These are phyloP conservation scores for Microtus californicus DNA, from an alignment of 2,797 vertebrate genomes.

Conservation along the genomic window DNA sequence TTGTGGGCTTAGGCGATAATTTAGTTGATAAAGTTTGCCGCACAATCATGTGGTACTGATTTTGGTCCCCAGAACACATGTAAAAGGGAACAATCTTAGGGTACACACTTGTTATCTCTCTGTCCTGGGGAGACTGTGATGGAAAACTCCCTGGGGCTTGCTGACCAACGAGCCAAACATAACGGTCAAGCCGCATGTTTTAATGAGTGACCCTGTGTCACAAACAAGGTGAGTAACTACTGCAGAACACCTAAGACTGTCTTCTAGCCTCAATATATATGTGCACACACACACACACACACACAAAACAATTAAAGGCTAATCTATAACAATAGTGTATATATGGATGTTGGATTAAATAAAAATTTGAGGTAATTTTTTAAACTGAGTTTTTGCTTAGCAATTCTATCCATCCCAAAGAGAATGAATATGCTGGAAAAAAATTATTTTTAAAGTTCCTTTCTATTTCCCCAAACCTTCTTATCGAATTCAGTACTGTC, in stretches of 20 bases:
- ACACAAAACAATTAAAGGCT: not conserved
- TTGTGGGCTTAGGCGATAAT: rapidly evolving
- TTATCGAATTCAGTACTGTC: not conserved
- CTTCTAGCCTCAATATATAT: not conserved
- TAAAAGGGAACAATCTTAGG: not conserved
- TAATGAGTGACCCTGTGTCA: not conserved
- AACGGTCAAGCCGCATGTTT: not conserved
- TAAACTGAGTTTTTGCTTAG: not conserved
- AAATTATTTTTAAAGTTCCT: not conserved
- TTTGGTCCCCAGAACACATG: not conserved
- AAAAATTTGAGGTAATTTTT: constrained; percentile 40
- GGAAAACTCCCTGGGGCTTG: not conserved
- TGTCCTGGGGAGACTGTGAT: not conserved
- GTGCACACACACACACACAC: no score
- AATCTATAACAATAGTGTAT: constrained; percentile 64
- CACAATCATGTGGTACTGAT: not conserved
- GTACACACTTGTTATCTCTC: not conserved
- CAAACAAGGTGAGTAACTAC: not conserved
- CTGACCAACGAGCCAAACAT: not conserved
- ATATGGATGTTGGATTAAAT: constrained; percentile 59
- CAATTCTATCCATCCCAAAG: not conserved
- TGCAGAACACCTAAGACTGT: not conserved
- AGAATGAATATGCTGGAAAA: not conserved
- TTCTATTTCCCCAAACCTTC: not conserved
- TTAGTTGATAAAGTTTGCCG: not conserved